These are phyloP conservation scores for Salarias fasciatus DNA, from an alignment of 2,797 vertebrate species.

Conservation along the genomic window DNA sequence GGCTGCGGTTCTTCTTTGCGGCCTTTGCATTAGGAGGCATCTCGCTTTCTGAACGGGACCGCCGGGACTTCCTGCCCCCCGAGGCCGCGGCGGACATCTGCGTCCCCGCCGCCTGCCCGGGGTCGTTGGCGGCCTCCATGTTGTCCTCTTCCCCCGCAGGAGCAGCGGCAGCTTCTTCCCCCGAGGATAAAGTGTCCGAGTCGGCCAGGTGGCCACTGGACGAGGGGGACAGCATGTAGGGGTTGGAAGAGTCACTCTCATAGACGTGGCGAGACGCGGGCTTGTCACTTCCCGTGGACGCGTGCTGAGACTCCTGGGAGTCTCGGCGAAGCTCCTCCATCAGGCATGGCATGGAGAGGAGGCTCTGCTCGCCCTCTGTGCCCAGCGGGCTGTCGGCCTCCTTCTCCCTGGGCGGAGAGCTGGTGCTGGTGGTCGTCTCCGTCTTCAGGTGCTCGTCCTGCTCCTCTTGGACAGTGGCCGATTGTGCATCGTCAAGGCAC, in stretches of 20 bases:
- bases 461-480: constrained; percentile 77
- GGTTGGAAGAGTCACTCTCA: constrained; percentile 97
- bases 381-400: constrained; percentile 77
- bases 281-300: constrained; percentile 91
- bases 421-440: constrained; percentile 80
- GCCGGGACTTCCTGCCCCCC: constrained; percentile 90
- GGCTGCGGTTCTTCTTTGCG: constrained; percentile 96
- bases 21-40: constrained; percentile 89
- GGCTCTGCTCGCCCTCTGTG: constrained; percentile 84
- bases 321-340: constrained; percentile 94
- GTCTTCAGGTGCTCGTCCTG: constrained; percentile 87
- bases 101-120: constrained; percentile 72
- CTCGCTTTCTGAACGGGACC: constrained; percentile 94
- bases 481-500: constrained; percentile 77
- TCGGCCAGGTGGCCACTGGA: constrained; percentile 97
- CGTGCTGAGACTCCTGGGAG: constrained; percentile 91
- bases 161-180: constrained; percentile 86
- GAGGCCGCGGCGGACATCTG: constrained; percentile 53
- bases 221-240: constrained; percentile 96
- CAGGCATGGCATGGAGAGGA: constrained; percentile 93
- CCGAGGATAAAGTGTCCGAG: constrained; percentile 95
- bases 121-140: constrained; percentile 77
- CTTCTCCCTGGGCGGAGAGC: constrained; percentile 80
- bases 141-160: constrained; percentile 68
- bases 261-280: constrained; percentile 82